A percentile compares a stretch with the other conserved stretches of the same genome.
These are phyloP conservation scores for Masticophis lateralis DNA, from an alignment of 2,797 vertebrate species.

Conservation along the genomic window DNA sequence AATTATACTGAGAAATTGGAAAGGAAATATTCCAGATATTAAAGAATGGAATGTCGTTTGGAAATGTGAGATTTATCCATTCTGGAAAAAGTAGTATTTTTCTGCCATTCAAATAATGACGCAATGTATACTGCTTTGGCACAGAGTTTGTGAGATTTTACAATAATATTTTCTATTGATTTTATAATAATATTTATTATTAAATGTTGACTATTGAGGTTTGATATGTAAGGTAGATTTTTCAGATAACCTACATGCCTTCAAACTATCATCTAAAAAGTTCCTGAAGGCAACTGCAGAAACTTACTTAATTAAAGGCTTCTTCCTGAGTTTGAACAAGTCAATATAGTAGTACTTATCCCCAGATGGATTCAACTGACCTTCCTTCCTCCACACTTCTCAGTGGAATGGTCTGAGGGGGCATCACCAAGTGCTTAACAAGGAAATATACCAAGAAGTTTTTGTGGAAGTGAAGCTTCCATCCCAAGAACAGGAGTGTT, in stretches of 20 bases:
- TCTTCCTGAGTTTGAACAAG: background rate
- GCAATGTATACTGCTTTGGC: background rate
- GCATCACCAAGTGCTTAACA: too few species aligned
- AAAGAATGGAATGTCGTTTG: background rate
- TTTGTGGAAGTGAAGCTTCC: background rate
- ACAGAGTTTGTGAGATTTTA: background rate
- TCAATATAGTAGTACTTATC: background rate
- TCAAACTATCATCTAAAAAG: background rate
- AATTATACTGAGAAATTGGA: background rate
- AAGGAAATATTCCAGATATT: background rate
- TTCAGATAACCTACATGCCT: background rate
- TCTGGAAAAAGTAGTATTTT: background rate
- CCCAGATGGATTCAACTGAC: background rate
- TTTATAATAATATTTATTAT: background rate
- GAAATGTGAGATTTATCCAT: background rate
- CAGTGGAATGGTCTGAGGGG: background rate
- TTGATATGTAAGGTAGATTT: background rate
- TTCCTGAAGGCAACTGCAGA: background rate
- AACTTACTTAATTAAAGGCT: background rate
- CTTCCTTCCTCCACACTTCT: background rate
- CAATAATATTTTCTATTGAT: background rate
- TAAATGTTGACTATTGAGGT: background rate
- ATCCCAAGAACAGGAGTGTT: background rate
- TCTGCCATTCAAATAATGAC: background rate
- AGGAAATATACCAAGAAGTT: background rate